Evolutionary conservation across 2,797 vertebrate genomes (phyloP), one percentile per base, ranked within the genome.

Genomic region (Catostomus latipinnis): DNA sequence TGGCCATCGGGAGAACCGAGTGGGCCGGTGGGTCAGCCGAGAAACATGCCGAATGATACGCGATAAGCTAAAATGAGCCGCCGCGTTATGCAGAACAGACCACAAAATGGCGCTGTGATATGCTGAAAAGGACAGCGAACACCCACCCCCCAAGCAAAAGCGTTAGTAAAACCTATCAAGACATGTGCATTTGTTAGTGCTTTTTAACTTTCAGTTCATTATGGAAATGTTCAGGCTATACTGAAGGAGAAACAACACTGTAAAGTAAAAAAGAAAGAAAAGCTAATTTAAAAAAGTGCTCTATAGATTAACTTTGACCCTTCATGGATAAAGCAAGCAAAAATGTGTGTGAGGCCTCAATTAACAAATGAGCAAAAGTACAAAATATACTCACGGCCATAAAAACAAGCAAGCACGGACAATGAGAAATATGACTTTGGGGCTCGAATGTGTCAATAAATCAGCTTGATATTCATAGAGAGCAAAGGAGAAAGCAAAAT

Each of bases 361-460:
- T 88, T 88, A 86, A 82, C 85, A 86, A 88, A 88, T 86, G 82
- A 72, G 73, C 57, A 76, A 56, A 43, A 76, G 79, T 16, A 63
- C 69, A 60, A 84, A 85, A 82, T 82, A 73, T 76, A 70, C 56
- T 73, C 66, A 10, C 54, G 56, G 48, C 61, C 72, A 88, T 86
- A 80, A 85, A 89, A 76, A 78, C 74, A 34, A 34, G 34, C 73
- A 88, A 85, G 79, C 52, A 80, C n/a, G 6, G 79, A 82, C 78
- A 81, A 83, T 77, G 82, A 83, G 76, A 88, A 85, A 83, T 84
- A 85, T 46, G 80, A 69, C 62, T 78, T 56, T 45, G 73, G 82
- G 82, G 78, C 71, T 71, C 8, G 0, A 52, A 82, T 58, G 45
- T 75, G 73, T 61, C 76, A 46, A 48, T 81, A 72, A 88, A 90